Conservation (phyloP, 1,140 invertebrate species). For the Ridgeia piscesae region DNA sequence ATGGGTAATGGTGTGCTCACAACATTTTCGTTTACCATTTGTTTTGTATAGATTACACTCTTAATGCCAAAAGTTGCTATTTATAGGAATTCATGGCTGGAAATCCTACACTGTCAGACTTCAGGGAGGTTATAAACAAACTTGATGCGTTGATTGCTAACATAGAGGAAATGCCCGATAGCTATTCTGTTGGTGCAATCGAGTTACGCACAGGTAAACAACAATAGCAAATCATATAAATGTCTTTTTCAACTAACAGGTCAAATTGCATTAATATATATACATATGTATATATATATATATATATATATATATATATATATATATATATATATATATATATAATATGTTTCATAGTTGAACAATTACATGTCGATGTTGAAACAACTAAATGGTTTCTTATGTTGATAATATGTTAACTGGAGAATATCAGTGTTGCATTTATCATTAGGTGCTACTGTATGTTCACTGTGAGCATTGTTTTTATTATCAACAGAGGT, state of each 20-base stretch:
- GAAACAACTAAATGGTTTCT: background rate
- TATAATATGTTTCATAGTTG: no score
- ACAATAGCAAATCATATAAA: background rate
- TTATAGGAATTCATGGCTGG: slow-evolving; percentile 74
- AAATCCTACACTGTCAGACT: slow-evolving; percentile 73
- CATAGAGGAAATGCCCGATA: slow-evolving; percentile 45
- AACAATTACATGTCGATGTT: background rate
- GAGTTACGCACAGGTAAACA: slow-evolving; percentile 66
- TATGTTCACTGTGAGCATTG: background rate
- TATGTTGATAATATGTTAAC: background rate
- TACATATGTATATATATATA: no score
- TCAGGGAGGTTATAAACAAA: slow-evolving; percentile 70
- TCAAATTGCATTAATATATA: no score
- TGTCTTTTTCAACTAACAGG: background rate
- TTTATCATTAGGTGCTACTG: background rate
- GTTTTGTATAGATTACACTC: background rate
- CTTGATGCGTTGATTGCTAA: slow-evolving; percentile 42
- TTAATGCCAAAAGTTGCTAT: slow-evolving; percentile 66
- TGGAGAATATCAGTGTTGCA: background rate
- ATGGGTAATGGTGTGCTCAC: no score
- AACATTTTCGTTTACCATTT: no score
- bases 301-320: no score
- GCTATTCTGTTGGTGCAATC: slow-evolving; percentile 46
- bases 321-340: no score
- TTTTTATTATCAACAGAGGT: slow-evolving; percentile 66